A percentile compares a stretch with the other conserved stretches of the same genome.
Conservation (phyloP, 1,140 invertebrate species). For the Bombus confusus region DNA sequence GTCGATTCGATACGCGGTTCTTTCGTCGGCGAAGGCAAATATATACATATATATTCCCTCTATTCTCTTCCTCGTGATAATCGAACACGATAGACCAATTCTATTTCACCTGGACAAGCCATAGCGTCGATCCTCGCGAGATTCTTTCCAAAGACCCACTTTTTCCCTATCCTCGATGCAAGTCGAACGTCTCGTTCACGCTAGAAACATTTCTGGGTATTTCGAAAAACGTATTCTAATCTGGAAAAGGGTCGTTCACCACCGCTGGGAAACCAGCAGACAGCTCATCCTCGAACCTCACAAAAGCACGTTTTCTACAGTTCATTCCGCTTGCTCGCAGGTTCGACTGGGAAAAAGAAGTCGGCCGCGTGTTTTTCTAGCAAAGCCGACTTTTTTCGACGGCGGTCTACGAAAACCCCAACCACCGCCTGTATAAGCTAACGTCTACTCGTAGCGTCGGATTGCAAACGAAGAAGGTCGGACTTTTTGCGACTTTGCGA, state of each 20-base stretch:
- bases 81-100: too few species aligned
- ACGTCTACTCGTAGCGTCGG: not conserved
- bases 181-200: too few species aligned
- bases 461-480: constrained; percentile 11
- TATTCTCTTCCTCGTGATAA: too few species aligned
- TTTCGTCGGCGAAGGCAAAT: too few species aligned
- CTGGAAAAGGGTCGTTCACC: not conserved
- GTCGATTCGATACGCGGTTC: too few species aligned
- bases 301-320: not conserved
- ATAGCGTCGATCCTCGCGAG: too few species aligned
- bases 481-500: constrained; percentile 40
- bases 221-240: not conserved
- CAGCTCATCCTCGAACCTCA: not conserved
- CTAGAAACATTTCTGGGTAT: too few species aligned
- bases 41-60: too few species aligned
- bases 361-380: not conserved
- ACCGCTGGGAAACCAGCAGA: not conserved
- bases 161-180: too few species aligned
- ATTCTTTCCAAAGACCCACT: too few species aligned
- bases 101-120: too few species aligned
- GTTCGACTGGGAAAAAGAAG: not conserved
- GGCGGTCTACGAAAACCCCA: constrained; percentile 6
- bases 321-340: constrained; percentile 5
- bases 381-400: constrained; percentile 15
- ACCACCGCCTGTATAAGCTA: too few species aligned